Evolutionary conservation across 2,113 vertebrate genomes (phyloP).

Genomic region (Donacobius atricapilla): DNA sequence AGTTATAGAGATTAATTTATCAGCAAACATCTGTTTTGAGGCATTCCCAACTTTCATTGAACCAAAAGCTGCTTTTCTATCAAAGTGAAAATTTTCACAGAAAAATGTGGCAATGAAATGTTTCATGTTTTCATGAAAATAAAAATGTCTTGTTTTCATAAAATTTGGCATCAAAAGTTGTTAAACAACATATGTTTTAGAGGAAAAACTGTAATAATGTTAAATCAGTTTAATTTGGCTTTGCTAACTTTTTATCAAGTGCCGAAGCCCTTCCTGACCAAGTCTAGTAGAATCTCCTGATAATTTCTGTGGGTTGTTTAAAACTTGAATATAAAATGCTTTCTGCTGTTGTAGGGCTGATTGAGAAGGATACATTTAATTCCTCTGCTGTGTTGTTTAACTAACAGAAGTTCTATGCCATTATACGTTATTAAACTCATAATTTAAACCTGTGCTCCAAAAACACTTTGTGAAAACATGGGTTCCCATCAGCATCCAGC

Average conservation of each 20-base stretch:
- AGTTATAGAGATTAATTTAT: neutral
- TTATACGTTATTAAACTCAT: slow-evolving; percentile 44
- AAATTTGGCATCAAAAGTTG: neutral
- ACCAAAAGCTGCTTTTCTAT: neutral
- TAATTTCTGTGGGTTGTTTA: slow-evolving; percentile 1
- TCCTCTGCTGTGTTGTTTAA: slow-evolving; percentile 1
- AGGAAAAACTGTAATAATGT: neutral
- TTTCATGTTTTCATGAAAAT: neutral
- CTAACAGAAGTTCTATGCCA: slow-evolving; percentile 21
- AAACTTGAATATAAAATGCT: neutral
- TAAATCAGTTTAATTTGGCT: neutral
- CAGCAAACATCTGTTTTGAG: neutral
- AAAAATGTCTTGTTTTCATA: neutral
- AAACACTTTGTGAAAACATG: neutral
- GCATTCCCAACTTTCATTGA: neutral
- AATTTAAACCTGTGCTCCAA: slow-evolving; percentile 28
- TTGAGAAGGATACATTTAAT: neutral
- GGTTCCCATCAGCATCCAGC: neutral
- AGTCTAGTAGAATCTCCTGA: neutral
- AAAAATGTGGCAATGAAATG: neutral
- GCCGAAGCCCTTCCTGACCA: neutral
- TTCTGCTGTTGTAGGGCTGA: neutral
- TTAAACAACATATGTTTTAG: neutral
- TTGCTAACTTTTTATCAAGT: neutral
- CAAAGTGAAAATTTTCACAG: neutral